These are phyloP conservation scores for Hypomecis atomaria DNA, from an alignment of 2,888 invertebrate genomes.

Conservation along the genomic window DNA sequence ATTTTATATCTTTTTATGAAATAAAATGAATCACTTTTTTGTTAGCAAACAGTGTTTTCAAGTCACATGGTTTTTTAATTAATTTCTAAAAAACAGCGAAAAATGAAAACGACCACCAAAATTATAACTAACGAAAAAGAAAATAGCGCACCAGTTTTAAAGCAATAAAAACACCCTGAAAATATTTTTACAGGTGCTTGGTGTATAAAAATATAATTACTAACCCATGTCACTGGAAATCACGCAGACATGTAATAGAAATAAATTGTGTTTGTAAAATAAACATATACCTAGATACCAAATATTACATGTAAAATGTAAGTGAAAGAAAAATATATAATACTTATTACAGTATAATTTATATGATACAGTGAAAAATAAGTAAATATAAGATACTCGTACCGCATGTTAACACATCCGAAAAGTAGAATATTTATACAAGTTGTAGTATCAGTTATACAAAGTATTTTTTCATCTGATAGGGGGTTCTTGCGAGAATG, in stretches of 20 bases:
- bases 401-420: background rate
- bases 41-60: constrained; percentile 4
- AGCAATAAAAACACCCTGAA: background rate
- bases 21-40: constrained; percentile 2
- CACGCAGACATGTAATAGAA: constrained; percentile 9
- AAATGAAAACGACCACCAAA: background rate
- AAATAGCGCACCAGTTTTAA: background rate
- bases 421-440: background rate
- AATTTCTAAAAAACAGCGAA: background rate
- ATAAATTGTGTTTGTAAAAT: background rate
- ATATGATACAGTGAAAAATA: background rate
- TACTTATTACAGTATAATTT: background rate
- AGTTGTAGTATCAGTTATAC: no score
- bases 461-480: no score
- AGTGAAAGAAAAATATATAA: background rate
- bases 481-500: no score
- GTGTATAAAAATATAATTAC: background rate
- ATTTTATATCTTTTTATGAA: background rate
- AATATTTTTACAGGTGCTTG: background rate
- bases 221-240: constrained; percentile 8
- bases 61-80: background rate
- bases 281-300: background rate
- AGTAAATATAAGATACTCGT: background rate
- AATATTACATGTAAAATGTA: background rate
- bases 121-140: no score